phyloP scores from a whole-genome alignment of 2,797 vertebrate genomes.

The Melanotaenia pygmaea region DNA sequence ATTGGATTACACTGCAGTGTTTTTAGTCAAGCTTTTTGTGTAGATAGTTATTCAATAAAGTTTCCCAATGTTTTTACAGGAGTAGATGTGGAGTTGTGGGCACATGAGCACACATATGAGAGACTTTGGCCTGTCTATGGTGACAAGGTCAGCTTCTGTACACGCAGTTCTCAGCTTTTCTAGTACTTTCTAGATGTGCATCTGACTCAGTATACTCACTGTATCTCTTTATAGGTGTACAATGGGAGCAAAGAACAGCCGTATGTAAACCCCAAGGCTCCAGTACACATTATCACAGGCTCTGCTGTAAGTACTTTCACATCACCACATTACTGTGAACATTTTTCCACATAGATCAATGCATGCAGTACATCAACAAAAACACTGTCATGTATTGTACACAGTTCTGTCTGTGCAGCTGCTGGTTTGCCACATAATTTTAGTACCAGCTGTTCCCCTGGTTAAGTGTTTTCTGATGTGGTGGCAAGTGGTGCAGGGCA shows the following conservation, averaged over 20 bases:
- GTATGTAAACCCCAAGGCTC: conserved; percentile 88
- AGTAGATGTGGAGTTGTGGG: conserved; percentile 91
- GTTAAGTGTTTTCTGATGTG: conserved; percentile 67
- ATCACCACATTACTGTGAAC: conserved; percentile 6
- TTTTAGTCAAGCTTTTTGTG: conserved; percentile 14
- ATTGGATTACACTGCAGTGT: conserved; percentile 2
- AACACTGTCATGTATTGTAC: conserved; percentile 51
- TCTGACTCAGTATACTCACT: not conserved
- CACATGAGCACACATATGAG: conserved; percentile 92
- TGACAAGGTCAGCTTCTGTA: conserved; percentile 81
- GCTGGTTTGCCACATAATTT: conserved; percentile 53
- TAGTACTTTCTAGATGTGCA: conserved; percentile 14
- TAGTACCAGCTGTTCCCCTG: conserved; percentile 61
- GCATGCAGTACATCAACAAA: conserved; percentile 45
- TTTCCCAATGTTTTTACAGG: conserved; percentile 74
- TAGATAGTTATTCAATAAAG: not conserved
- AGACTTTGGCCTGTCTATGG: conserved; percentile 90
- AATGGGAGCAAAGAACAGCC: conserved; percentile 86
- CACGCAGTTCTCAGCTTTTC: conserved; percentile 7
- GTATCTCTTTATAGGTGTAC: conserved; percentile 79
- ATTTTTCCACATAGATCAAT: conserved; percentile 29
- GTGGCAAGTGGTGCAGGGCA: conserved; percentile 50
- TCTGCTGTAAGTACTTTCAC: conserved; percentile 86
- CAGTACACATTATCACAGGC: conserved; percentile 90
- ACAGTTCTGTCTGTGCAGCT: conserved; percentile 44